Evolutionary conservation across 2,113 vertebrate genomes (phyloP), one percentile per base, ranked within the genome.

Genomic region (Pteruthius melanotis): DNA sequence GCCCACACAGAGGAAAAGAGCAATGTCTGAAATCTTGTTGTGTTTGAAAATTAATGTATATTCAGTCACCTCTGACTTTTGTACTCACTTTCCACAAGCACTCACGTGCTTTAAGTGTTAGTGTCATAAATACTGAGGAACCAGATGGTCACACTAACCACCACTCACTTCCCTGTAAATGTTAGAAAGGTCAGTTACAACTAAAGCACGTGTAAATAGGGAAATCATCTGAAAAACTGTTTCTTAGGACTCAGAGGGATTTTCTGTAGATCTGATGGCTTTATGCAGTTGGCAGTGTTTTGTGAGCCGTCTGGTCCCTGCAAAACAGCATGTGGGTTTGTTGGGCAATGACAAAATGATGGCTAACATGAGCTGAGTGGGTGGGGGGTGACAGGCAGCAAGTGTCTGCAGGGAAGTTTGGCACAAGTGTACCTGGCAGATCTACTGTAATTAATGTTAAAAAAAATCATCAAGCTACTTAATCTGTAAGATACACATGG

Each of bases 401-500:
- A 77, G 61, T 65, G 30, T 56, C 44, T 61, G 37, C 57, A 74
- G 30, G 37, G 35, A 81, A 61, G 27, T 44, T 49, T 70, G 59
- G 15, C 33, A 50, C 12, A 47, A 30, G 28, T 56, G 21, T 64
- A 54, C 28, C 45, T 69, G 44, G 31, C n/a, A 87, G 23, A 9
- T 70, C 54, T 57, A 37, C 50, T 74, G 28, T 50, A 81, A 89
- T 54, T 81, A 49, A 42, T 45, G 26, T 42, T 66, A 2, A 23
- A 79, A 79, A 70, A 44, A 33, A 15, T 14, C 11, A 63, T 28
- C 8, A 47, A 27, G 35, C 11, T 70, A 39, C 13, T 92, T 93
- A 70, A 35, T 70, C 54, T 52, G 5, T 70, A 87, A 83, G 19
- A 13, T 47, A 37, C 0, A 0, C 50, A 69, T 6, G 5, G 30